phyloP scores from a whole-genome alignment of 2,888 invertebrate genomes.

The Rhagonycha lutea region DNA sequence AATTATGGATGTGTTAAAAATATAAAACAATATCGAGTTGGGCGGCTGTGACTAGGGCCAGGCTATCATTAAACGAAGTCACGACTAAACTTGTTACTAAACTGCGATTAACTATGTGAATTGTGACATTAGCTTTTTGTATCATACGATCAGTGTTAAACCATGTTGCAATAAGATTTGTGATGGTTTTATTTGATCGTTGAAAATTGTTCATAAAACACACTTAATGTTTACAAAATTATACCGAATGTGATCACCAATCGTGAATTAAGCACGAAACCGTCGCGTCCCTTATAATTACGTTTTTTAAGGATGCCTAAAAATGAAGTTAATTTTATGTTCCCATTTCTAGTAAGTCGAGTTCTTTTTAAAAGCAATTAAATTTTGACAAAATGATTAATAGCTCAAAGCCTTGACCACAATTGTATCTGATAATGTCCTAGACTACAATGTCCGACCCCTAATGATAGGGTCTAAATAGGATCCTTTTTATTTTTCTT shows the following conservation, averaged over 20 bases:
- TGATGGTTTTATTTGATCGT: constrained; percentile 24
- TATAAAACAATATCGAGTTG: constrained; percentile 35
- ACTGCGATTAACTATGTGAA: constrained; percentile 47
- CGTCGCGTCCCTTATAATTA: constrained; percentile 43
- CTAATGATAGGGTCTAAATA: constrained; percentile 49
- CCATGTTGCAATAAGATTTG: constrained; percentile 29
- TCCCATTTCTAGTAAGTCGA: constrained; percentile 41
- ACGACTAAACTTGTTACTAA: constrained; percentile 46
- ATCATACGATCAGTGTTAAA: constrained; percentile 39
- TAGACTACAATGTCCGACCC: constrained; percentile 44
- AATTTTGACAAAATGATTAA: constrained; percentile 55
- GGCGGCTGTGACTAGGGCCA: constrained; percentile 41
- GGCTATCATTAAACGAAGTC: constrained; percentile 47
- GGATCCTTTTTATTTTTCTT: constrained; percentile 45
- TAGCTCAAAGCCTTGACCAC: constrained; percentile 48
- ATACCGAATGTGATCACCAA: constrained; percentile 24
- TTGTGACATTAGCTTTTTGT: constrained; percentile 47
- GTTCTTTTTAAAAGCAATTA: constrained; percentile 50
- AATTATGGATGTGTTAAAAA: constrained; percentile 17
- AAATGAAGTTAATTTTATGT: constrained; percentile 39
- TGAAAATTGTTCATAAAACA: constrained; percentile 22
- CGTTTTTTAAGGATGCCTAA: constrained; percentile 42
- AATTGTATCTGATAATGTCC: constrained; percentile 48
- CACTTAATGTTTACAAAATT: constrained; percentile 27
- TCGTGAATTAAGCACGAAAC: constrained; percentile 27